Conservation (phyloP, 2,113 vertebrate genomes). For the Centropus bengalensis region DNA sequence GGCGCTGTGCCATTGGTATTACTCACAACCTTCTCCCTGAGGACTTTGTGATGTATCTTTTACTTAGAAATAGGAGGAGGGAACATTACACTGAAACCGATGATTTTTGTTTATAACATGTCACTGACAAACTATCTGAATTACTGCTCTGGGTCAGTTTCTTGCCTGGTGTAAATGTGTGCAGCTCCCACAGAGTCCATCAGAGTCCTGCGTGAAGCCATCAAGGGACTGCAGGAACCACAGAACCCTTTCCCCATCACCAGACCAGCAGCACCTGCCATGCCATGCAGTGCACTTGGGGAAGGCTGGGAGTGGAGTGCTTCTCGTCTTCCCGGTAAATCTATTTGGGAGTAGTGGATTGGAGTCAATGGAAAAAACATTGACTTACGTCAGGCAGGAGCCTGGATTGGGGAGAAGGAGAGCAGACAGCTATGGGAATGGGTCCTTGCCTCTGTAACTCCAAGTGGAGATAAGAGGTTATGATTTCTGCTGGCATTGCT, state of each 20-base stretch:
- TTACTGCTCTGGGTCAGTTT: not conserved
- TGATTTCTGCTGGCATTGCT: not conserved
- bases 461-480: not conserved
- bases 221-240: not conserved
- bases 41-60: not conserved
- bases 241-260: not conserved
- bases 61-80: slow-evolving; percentile 41
- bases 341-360: not conserved
- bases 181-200: not conserved
- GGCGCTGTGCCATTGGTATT: slow-evolving; percentile 3
- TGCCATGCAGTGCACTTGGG: not conserved
- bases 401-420: not conserved
- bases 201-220: not conserved
- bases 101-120: slow-evolving; percentile 2
- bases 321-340: not conserved
- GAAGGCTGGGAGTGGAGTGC: not conserved
- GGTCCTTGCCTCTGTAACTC: not conserved
- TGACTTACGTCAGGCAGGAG: not conserved
- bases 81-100: not conserved
- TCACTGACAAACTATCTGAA: not conserved
- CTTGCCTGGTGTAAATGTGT: not conserved
- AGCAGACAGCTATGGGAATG: not conserved
- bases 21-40: not conserved
- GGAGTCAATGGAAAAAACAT: not conserved
- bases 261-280: rapidly evolving